These are phyloP conservation scores for Synchiropus splendidus DNA, from an alignment of 2,113 vertebrate genomes.

Conservation along the genomic window DNA sequence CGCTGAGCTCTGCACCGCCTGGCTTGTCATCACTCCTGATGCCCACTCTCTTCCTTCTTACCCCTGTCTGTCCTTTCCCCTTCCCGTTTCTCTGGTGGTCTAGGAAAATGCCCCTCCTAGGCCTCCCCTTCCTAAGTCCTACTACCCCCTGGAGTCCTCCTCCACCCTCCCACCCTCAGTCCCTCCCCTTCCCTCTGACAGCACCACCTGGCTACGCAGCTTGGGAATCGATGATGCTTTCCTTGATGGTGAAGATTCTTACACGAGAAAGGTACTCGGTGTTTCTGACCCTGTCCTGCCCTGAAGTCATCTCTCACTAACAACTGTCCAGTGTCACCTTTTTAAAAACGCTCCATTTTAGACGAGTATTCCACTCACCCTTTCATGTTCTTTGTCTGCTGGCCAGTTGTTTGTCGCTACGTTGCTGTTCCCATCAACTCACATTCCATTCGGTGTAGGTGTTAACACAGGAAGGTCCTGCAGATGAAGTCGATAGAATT, in stretches of 20 bases:
- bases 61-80: conserved; percentile 13
- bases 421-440: too few relatives aligned
- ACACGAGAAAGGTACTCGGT: conserved; percentile 61
- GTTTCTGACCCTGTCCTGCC: conserved; percentile 6
- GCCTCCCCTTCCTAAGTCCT: conserved; percentile 94
- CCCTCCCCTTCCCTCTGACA: conserved; percentile 73
- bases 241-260: conserved; percentile 59
- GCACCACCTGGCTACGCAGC: conserved; percentile 79
- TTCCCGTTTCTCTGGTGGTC: conserved; percentile 17
- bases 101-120: conserved; percentile 89
- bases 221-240: conserved; percentile 73
- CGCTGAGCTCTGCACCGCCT: conserved; percentile 40
- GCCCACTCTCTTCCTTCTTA: conserved; percentile 35
- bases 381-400: neutral
- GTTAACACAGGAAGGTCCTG: too few relatives aligned
- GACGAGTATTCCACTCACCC: neutral
- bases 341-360: neutral
- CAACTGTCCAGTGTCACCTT: neutral
- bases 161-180: conserved; percentile 67
- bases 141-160: conserved; percentile 83
- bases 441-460: too few relatives aligned
- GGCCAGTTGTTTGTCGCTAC: neutral
- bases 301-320: neutral
- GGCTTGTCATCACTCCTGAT: conserved; percentile 50
- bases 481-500: too few relatives aligned